These are phyloP conservation scores for Polyommatus icarus DNA, from an alignment of 2,888 invertebrate genomes.

Conservation along the genomic window DNA sequence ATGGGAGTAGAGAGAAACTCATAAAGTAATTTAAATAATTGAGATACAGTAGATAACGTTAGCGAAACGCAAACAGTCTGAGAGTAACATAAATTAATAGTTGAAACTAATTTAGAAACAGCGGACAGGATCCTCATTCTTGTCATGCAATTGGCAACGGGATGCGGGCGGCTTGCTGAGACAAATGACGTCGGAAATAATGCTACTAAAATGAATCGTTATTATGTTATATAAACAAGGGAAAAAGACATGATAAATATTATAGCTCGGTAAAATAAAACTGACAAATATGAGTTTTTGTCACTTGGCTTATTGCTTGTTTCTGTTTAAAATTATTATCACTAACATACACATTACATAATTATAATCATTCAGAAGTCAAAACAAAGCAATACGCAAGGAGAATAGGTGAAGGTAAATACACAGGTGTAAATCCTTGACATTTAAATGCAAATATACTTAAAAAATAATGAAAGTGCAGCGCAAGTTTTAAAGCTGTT, in stretches of 20 bases:
- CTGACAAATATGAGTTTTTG: too few relatives aligned
- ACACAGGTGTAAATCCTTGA: background rate
- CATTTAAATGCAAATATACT: background rate
- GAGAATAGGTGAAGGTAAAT: constrained; percentile 10
- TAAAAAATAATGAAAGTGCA: background rate
- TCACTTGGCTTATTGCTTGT: background rate
- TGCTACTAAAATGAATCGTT: constrained; percentile 22
- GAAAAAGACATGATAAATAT: background rate
- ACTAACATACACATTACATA: background rate
- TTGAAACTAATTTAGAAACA: constrained; percentile 24
- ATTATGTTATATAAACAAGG: background rate
- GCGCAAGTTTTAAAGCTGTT: background rate
- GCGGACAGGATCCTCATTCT: constrained; percentile 30
- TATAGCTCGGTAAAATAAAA: background rate
- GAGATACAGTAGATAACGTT: background rate
- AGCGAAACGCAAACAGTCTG: background rate
- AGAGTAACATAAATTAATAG: constrained; percentile 28
- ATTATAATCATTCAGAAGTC: background rate
- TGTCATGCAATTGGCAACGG: constrained; percentile 41
- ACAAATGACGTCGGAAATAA: constrained; percentile 45
- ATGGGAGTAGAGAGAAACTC: background rate
- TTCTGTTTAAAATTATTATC: background rate
- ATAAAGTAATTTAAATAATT: background rate
- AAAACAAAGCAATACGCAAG: background rate
- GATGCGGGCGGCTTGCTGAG: constrained; percentile 48